phyloP scores from a whole-genome alignment of 2,888 invertebrate genomes.

The Gnatocerus cornutus region DNA sequence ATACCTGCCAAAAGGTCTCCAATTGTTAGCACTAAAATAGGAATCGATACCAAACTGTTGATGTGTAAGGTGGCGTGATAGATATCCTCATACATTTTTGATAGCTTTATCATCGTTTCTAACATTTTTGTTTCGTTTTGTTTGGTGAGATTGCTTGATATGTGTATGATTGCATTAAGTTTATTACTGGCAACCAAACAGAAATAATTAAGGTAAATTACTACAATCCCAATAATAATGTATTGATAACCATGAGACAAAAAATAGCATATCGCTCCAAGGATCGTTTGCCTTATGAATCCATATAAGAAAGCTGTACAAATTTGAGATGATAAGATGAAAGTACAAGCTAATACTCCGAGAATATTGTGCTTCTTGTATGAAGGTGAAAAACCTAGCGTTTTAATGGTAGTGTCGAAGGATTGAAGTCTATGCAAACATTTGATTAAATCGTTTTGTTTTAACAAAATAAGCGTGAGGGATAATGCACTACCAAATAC shows the following conservation, averaged over 20 bases:
- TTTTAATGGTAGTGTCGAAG: conserved; percentile 2
- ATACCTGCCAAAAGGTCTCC: conserved; percentile 25
- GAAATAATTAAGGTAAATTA: conserved; percentile 21
- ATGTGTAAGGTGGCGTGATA: conserved; percentile 11
- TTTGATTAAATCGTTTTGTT: conserved; percentile 4
- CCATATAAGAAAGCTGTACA: background rate
- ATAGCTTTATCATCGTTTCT: conserved; percentile 5
- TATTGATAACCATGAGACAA: conserved; percentile 27
- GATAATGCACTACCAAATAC: background rate
- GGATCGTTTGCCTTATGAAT: conserved; percentile 1
- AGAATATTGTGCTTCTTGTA: background rate
- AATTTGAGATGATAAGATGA: background rate
- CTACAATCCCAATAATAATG: conserved; percentile 12
- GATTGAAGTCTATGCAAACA: background rate
- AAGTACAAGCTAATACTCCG: background rate
- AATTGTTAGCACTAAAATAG: conserved; percentile 19
- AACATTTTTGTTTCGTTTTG: background rate
- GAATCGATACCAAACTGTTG: conserved; percentile 26
- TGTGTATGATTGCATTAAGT: conserved; percentile 7
- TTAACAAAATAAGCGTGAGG: background rate
- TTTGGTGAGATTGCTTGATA: background rate
- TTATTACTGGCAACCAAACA: conserved; percentile 18
- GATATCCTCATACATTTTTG: conserved; percentile 27
- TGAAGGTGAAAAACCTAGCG: background rate
- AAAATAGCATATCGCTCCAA: background rate